A percentile compares a stretch with the other conserved stretches of the same genome.
These are phyloP conservation scores for Troilus luridus DNA, from an alignment of 2,888 invertebrate species.

Conservation along the genomic window DNA sequence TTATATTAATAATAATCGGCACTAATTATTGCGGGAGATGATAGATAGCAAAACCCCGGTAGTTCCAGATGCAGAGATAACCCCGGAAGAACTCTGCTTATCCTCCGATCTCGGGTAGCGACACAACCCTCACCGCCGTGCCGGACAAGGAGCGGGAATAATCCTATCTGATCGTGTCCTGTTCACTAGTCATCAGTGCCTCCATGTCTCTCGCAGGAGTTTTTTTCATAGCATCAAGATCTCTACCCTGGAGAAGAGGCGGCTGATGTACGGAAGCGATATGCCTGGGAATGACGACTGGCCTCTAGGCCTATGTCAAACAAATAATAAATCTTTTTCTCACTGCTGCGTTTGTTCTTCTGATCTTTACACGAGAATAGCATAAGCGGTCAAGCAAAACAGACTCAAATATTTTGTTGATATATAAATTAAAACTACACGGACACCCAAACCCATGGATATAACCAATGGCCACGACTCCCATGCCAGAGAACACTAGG, in stretches of 20 bases:
- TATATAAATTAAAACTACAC: too few relatives aligned
- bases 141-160: not conserved
- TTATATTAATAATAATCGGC: not conserved
- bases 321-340: constrained; percentile 11
- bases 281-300: not conserved
- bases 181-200: constrained; percentile 48
- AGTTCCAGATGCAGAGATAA: not conserved
- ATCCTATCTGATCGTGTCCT: constrained; percentile 44
- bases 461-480: too few relatives aligned
- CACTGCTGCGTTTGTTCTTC: not conserved
- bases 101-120: not conserved
- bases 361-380: not conserved
- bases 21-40: constrained; percentile 2
- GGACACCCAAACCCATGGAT: too few relatives aligned
- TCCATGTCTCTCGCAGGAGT: constrained; percentile 14
- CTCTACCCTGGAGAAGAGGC: not conserved
- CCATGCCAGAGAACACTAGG: too few relatives aligned
- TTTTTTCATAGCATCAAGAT: not conserved
- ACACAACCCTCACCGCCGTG: constrained; percentile 33
- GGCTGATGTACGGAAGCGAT: constrained; percentile 9
- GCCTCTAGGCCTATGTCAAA: not conserved
- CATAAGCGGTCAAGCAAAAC: not conserved
- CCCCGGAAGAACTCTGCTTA: not conserved
- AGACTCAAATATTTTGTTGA: too few relatives aligned
- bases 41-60: not conserved